These are phyloP conservation scores for Alauda arvensis DNA, from an alignment of 2,797 vertebrate genomes.

Conservation along the genomic window DNA sequence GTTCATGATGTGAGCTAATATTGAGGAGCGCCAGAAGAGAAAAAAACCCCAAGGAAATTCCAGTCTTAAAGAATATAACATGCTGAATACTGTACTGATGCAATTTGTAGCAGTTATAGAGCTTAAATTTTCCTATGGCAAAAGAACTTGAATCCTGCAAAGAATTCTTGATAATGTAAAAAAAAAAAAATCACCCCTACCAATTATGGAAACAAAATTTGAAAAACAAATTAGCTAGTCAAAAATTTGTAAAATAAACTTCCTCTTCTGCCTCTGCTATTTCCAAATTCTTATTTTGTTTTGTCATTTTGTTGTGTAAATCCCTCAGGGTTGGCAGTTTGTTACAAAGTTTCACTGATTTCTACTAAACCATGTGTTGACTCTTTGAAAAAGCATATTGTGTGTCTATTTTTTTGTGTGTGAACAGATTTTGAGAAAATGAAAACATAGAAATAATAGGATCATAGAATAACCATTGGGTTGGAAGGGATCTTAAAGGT, in stretches of 20 bases:
- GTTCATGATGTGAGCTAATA: neutral
- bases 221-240: neutral
- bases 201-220: neutral
- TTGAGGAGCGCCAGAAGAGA: neutral
- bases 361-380: neutral
- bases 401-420: neutral
- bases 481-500: neutral
- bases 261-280: neutral
- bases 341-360: neutral
- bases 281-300: conserved; percentile 16
- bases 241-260: conserved; percentile 20
- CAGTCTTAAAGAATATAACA: neutral
- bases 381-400: neutral
- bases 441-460: neutral
- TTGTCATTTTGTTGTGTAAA: neutral
- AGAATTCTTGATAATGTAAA: neutral
- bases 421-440: neutral
- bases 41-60: neutral
- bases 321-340: neutral
- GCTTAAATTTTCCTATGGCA: neutral
- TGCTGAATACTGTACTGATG: neutral
- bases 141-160: neutral
- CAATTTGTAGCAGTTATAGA: neutral
- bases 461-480: neutral
- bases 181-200: neutral